A percentile compares a stretch with the other conserved stretches of the same genome.
Evolutionary conservation across 1,140 invertebrate species (phyloP).

Genomic region (Cataglyphis hispanica): DNA sequence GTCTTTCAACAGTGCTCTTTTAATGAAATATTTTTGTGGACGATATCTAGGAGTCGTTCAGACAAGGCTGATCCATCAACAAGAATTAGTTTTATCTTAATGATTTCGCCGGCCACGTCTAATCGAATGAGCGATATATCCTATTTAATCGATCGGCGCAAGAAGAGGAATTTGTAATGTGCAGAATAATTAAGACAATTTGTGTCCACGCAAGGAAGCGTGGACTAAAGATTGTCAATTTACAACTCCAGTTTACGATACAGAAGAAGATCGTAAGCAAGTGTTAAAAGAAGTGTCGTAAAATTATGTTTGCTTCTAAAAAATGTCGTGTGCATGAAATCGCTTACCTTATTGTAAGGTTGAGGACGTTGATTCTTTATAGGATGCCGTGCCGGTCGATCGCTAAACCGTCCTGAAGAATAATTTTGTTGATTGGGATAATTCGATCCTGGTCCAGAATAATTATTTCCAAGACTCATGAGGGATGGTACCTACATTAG

Average conservation of each 20-base stretch:
- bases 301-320: constrained; percentile 30
- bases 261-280: constrained; percentile 46
- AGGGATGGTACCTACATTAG: constrained; percentile 83
- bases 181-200: constrained; percentile 58
- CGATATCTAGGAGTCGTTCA: constrained; percentile 53
- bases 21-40: constrained; percentile 63
- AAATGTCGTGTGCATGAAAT: constrained; percentile 44
- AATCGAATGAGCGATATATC: constrained; percentile 71
- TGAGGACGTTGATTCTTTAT: constrained; percentile 85
- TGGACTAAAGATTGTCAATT: constrained; percentile 65
- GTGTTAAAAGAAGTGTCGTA: constrained; percentile 31
- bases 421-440: constrained; percentile 83
- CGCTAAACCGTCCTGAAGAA: constrained; percentile 82
- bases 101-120: constrained; percentile 62
- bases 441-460: constrained; percentile 81
- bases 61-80: constrained; percentile 61
- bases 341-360: constrained; percentile 86
- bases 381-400: constrained; percentile 79
- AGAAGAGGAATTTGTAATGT: constrained; percentile 68
- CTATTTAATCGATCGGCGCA: constrained; percentile 67
- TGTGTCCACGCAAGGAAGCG: constrained; percentile 59
- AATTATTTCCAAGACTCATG: constrained; percentile 84
- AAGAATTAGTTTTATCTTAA: constrained; percentile 66
- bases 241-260: constrained; percentile 64
- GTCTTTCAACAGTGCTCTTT: constrained; percentile 65